phyloP scores from a whole-genome alignment of 2,888 invertebrate genomes.

The Eristalinus sepulchralis region DNA sequence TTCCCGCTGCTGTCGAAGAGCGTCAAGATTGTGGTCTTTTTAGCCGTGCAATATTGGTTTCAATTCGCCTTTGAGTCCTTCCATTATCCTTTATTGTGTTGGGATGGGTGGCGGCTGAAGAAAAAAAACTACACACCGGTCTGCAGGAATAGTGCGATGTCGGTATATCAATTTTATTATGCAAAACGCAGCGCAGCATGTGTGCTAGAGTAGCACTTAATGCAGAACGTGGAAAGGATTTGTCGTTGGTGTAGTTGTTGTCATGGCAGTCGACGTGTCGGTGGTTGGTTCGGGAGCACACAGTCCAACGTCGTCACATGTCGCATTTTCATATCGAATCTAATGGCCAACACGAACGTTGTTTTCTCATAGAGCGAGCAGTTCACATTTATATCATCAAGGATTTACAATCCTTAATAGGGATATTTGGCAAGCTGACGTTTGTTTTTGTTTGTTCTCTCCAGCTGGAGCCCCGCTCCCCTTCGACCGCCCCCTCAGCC shows the following conservation, averaged over 20 bases:
- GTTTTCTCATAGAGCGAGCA: constrained; percentile 44
- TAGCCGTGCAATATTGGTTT: constrained; percentile 53
- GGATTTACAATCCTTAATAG: constrained; percentile 70
- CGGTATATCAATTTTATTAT: constrained; percentile 71
- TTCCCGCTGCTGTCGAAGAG: constrained; percentile 56
- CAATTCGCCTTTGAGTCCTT: constrained; percentile 19
- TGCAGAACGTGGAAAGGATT: constrained; percentile 67
- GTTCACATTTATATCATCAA: constrained; percentile 68
- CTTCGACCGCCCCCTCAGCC: neutral
- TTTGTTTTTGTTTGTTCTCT: constrained; percentile 64
- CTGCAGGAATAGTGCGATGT: constrained; percentile 67
- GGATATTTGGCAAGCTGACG: constrained; percentile 70
- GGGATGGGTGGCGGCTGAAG: neutral
- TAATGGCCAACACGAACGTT: constrained; percentile 67
- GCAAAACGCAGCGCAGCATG: constrained; percentile 69
- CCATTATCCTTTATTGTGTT: constrained; percentile 66
- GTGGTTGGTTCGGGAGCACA: neutral
- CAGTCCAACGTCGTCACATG: constrained; percentile 59
- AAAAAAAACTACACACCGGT: constrained; percentile 37
- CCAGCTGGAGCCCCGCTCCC: neutral
- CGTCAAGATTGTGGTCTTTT: constrained; percentile 53
- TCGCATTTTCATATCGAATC: constrained; percentile 70
- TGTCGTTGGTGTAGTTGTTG: constrained; percentile 17
- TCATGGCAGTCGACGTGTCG: neutral
- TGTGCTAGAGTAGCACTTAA: constrained; percentile 66